Conservation (phyloP, 2,888 invertebrate genomes). For the Embidobia sp. region DNA sequence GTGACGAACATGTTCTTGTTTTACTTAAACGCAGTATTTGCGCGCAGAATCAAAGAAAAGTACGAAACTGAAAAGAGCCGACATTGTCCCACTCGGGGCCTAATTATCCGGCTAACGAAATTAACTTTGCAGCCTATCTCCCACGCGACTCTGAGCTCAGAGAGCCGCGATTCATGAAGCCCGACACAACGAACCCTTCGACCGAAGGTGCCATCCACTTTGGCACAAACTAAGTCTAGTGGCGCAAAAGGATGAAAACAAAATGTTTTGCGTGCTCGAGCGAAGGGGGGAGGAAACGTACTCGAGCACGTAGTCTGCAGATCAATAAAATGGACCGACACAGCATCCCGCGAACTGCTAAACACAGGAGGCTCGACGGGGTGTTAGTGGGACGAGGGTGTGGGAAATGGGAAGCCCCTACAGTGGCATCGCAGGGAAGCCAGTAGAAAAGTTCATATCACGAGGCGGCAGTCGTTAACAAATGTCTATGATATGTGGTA, state of each 20-base stretch:
- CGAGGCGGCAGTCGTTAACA: conserved; percentile 71
- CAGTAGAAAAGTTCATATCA: conserved; percentile 75
- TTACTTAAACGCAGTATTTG: too few relatives aligned
- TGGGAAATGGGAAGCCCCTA: conserved; percentile 72
- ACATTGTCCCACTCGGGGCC: too few relatives aligned
- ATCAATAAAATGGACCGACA: conserved; percentile 75
- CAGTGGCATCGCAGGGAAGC: conserved; percentile 75
- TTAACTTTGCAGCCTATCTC: too few relatives aligned
- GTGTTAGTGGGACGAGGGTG: conserved; percentile 69
- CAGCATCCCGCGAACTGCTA: conserved; percentile 76
- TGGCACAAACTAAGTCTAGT: too few relatives aligned
- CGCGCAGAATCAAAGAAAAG: too few relatives aligned
- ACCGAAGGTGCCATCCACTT: too few relatives aligned
- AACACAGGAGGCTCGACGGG: conserved; percentile 69
- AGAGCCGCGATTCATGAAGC: too few relatives aligned
- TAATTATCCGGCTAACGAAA: too few relatives aligned
- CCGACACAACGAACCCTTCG: too few relatives aligned
- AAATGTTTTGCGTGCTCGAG: conserved; percentile 22
- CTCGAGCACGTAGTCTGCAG: conserved; percentile 44
- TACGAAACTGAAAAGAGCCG: too few relatives aligned
- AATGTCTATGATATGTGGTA: conserved; percentile 72
- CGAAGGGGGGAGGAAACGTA: conserved; percentile 15
- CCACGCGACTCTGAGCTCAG: too few relatives aligned
- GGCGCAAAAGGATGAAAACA: conserved; percentile 22
- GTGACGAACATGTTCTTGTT: too few relatives aligned